Conservation (phyloP, 2,113 vertebrate genomes). For the Trichechus manatus region DNA sequence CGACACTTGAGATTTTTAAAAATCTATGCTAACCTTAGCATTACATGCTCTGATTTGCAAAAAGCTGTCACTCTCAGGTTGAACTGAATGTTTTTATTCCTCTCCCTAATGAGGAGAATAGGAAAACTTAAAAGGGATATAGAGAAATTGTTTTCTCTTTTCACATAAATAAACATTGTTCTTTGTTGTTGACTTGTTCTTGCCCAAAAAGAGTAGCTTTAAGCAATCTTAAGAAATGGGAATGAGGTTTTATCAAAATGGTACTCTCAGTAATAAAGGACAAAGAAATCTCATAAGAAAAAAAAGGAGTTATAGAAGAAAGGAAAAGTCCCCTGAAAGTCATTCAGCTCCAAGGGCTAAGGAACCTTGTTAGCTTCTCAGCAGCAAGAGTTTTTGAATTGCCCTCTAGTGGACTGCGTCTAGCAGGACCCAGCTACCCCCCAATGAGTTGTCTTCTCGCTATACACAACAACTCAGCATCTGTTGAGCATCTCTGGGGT, state of each 20-base stretch:
- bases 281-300: background rate
- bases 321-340: background rate
- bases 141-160: background rate
- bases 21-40: background rate
- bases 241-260: constrained; percentile 4
- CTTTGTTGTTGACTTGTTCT: background rate
- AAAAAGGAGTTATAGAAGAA: background rate
- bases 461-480: background rate
- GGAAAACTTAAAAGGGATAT: background rate
- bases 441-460: background rate
- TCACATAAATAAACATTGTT: background rate
- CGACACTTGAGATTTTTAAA: constrained; percentile 21
- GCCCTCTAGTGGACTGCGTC: background rate
- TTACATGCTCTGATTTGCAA: constrained; percentile 47
- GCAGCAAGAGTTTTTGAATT: background rate
- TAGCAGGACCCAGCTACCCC: background rate
- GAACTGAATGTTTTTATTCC: background rate
- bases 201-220: background rate
- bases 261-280: background rate
- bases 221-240: background rate
- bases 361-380: background rate
- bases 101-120: background rate
- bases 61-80: background rate
- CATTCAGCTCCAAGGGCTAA: background rate
- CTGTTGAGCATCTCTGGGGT: too few relatives aligned